Percentiles rank a stretch among this genome's conserved stretches.
Evolutionary conservation across 2,113 vertebrate species (phyloP).

Genomic region (Nesogale talazaci): DNA sequence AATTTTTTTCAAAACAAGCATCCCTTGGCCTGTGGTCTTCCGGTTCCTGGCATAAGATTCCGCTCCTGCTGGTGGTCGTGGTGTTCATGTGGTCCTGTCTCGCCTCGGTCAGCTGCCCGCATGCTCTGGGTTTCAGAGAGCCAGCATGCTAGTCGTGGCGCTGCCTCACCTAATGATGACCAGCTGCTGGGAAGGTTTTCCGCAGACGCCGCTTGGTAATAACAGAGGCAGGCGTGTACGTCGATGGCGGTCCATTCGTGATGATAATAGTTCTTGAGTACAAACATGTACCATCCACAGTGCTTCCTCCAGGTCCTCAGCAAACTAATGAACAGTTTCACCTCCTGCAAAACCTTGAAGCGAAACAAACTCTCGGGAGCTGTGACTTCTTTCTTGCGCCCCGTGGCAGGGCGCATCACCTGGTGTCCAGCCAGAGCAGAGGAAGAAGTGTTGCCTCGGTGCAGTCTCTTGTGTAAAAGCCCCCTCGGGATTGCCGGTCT

Average conservation of each 20-base stretch:
- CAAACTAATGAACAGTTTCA: background rate
- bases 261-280: background rate
- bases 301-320: background rate
- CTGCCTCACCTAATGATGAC: background rate
- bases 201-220: background rate
- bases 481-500: background rate
- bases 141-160: background rate
- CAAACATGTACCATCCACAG: background rate
- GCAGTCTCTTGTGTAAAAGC: background rate
- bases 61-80: background rate
- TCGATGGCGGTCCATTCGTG: background rate
- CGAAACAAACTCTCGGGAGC: background rate
- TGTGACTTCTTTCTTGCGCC: no score
- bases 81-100: accelerated
- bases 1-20: no score
- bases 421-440: background rate
- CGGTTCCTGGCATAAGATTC: background rate
- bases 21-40: background rate
- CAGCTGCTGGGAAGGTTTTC: background rate
- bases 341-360: background rate
- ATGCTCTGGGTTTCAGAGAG: accelerated
- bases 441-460: background rate
- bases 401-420: background rate
- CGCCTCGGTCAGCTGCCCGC: accelerated
- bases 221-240: background rate